A percentile compares a stretch with the other conserved stretches of the same genome.
phyloP scores from a whole-genome alignment of 1,140 invertebrate species.

The Lamellibrachia luymesi region DNA sequence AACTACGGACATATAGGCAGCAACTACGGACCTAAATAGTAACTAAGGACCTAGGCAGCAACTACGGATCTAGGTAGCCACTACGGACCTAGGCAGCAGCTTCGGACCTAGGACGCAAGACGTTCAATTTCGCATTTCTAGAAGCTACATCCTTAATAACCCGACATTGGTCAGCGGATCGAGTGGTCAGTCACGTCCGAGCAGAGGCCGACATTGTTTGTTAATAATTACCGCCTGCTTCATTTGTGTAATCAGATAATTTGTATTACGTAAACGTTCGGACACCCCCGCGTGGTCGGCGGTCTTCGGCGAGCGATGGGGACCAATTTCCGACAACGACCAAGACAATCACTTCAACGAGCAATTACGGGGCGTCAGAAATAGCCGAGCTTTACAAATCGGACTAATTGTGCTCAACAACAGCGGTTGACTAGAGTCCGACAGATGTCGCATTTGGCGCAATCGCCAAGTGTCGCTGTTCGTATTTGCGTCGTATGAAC shows the following conservation, averaged over 20 bases:
- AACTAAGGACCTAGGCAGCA: too few species aligned
- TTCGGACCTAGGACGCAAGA: too few species aligned
- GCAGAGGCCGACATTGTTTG: neutral
- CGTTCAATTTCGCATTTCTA: too few species aligned
- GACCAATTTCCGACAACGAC: neutral
- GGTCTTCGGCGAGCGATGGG: neutral
- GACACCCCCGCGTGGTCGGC: neutral
- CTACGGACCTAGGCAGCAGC: too few species aligned
- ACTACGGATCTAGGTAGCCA: too few species aligned
- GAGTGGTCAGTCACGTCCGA: too few species aligned
- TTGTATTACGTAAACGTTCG: neutral
- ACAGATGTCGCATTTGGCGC: neutral
- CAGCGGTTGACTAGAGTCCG: neutral
- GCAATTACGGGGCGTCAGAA: neutral
- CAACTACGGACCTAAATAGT: too few species aligned
- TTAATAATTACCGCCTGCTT: neutral
- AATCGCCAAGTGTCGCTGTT: neutral
- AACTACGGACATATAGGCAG: too few species aligned
- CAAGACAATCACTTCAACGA: neutral
- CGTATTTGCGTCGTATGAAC: neutral
- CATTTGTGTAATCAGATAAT: conserved; percentile 1
- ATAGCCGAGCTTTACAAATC: neutral
- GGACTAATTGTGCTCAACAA: neutral
- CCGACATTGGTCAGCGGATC: too few species aligned
- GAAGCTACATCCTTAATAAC: too few species aligned